Conservation (phyloP, 1,140 invertebrate genomes). For the Drosophila leontia region DNA sequence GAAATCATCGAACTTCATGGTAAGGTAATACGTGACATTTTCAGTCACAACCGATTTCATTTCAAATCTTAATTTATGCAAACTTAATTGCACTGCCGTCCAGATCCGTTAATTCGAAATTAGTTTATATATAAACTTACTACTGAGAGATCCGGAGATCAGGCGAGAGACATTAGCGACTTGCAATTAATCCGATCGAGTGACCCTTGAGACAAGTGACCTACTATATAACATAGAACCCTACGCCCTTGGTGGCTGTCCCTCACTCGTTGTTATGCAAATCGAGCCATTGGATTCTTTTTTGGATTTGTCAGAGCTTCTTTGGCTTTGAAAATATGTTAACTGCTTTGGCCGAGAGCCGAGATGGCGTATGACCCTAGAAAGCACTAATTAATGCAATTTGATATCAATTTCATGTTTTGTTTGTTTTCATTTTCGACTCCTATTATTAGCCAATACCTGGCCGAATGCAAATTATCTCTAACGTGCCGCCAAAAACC, state of each 20-base stretch:
- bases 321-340: constrained; percentile 27
- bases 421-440: neutral
- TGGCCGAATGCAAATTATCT: constrained; percentile 6
- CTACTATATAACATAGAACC: constrained; percentile 40
- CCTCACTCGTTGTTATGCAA: constrained; percentile 25
- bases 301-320: neutral
- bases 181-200: constrained; percentile 28
- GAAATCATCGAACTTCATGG: constrained; percentile 70
- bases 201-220: constrained; percentile 33
- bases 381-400: constrained; percentile 41
- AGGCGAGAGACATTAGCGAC: constrained; percentile 33
- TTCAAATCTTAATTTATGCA: constrained; percentile 76
- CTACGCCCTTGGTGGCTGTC: constrained; percentile 32
- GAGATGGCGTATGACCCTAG: neutral
- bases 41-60: constrained; percentile 49
- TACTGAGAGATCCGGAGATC: constrained; percentile 13
- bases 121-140: constrained; percentile 8
- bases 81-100: constrained; percentile 69
- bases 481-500: constrained; percentile 35
- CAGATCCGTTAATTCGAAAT: constrained; percentile 61
- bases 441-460: constrained; percentile 23
- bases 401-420: neutral
- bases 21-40: constrained; percentile 74
- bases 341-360: constrained; percentile 34
- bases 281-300: constrained; percentile 9